Conservation (phyloP, 1,140 invertebrate species). For the Yoshiicerus persimilis region DNA sequence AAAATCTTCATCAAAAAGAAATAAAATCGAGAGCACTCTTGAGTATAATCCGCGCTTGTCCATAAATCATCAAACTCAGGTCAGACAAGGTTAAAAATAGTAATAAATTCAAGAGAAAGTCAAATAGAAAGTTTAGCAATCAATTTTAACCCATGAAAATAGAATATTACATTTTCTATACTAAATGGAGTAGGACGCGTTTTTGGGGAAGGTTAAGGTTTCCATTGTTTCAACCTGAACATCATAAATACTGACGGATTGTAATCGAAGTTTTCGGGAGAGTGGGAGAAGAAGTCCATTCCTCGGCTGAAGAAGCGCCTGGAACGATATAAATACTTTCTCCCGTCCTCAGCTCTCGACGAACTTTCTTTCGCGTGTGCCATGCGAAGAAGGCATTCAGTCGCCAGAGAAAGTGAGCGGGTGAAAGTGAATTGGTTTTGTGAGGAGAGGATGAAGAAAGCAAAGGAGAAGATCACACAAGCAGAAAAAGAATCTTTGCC, state of each 20-base stretch:
- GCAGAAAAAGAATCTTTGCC: background rate
- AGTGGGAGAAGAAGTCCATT: background rate
- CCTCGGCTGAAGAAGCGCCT: background rate
- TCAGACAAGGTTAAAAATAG: too few species aligned
- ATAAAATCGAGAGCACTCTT: background rate
- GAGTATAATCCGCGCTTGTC: background rate
- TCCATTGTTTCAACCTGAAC: too few species aligned
- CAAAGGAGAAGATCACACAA: background rate
- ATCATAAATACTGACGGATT: background rate
- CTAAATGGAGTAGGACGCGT: too few species aligned
- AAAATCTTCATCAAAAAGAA: background rate
- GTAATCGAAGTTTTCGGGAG: background rate
- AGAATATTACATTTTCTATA: too few species aligned
- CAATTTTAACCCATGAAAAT: too few species aligned
- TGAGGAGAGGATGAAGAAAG: background rate
- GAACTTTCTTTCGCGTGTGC: background rate
- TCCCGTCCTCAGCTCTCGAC: background rate
- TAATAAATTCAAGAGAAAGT: too few species aligned
- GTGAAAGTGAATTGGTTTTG: background rate
- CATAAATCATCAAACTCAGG: too few species aligned
- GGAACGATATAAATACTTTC: background rate
- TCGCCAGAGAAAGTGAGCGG: background rate
- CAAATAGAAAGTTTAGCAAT: too few species aligned
- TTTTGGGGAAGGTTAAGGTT: too few species aligned
- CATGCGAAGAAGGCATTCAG: background rate